phyloP scores from a whole-genome alignment of 2,888 invertebrate species.

The Hypolimnas misippus region DNA sequence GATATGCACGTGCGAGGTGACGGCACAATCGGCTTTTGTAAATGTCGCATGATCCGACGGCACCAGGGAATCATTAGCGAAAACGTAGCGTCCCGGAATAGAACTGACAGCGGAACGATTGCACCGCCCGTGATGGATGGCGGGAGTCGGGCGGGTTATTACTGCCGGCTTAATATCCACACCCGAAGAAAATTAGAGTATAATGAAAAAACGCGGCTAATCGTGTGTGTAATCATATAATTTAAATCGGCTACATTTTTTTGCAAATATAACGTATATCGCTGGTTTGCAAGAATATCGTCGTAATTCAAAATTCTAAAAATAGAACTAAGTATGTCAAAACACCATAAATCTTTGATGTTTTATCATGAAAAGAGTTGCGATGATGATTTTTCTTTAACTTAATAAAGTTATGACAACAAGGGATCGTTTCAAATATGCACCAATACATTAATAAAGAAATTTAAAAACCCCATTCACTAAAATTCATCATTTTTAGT shows the following conservation, averaged over 20 bases:
- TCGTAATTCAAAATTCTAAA: no score
- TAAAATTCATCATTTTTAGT: no score
- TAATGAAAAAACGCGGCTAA: slow-evolving; percentile 52
- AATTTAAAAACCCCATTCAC: no score
- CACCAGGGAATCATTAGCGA: slow-evolving; percentile 77
- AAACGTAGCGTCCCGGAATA: slow-evolving; percentile 81
- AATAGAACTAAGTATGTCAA: no score
- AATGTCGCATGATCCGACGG: slow-evolving; percentile 52
- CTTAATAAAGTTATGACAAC: no score
- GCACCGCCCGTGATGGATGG: slow-evolving; percentile 79
- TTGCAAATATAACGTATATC: no score
- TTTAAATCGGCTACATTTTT: slow-evolving; percentile 39
- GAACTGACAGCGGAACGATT: slow-evolving; percentile 80
- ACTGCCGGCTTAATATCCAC: slow-evolving; percentile 67
- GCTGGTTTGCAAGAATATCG: no score
- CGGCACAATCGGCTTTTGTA: slow-evolving; percentile 66
- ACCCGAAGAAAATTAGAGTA: slow-evolving; percentile 55
- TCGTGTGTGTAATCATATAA: slow-evolving; percentile 38
- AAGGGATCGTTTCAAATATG: no score
- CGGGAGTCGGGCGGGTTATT: slow-evolving; percentile 67
- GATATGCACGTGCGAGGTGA: slow-evolving; percentile 59
- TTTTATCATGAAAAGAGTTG: no score
- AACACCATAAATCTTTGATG: no score
- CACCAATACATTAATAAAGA: no score
- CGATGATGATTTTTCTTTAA: no score